These are phyloP conservation scores for Rana temporaria DNA, from an alignment of 2,113 vertebrate genomes.

Conservation along the genomic window DNA sequence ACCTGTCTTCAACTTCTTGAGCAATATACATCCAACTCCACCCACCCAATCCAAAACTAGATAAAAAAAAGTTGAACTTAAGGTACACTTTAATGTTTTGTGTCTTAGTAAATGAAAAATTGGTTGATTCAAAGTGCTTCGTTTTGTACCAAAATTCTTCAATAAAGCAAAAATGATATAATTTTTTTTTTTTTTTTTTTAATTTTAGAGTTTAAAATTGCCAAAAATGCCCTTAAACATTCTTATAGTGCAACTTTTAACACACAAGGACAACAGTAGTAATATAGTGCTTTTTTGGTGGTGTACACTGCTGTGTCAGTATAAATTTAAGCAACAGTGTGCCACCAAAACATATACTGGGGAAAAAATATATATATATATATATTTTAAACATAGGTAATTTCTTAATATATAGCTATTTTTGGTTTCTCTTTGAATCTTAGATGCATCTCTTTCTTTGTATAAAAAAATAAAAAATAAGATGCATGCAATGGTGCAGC, in stretches of 20 bases:
- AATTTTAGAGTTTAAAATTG: background rate
- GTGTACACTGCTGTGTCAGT: background rate
- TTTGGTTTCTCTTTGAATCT: background rate
- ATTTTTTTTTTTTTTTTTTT: background rate
- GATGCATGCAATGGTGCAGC: background rate
- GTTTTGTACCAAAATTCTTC: background rate
- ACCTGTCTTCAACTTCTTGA: no score
- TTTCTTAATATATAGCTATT: background rate
- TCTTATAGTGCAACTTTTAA: slow-evolving; percentile 15
- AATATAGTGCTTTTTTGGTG: slow-evolving; percentile 5
- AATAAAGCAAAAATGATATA: background rate
- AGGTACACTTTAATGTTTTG: background rate
- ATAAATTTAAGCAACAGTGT: background rate
- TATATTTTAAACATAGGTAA: background rate
- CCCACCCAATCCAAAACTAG: no score
- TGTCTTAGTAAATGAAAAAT: background rate
- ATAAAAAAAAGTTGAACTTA: no score
- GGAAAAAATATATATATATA: background rate
- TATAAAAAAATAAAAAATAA: background rate
- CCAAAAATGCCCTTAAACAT: background rate
- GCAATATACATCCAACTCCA: no score
- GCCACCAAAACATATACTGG: background rate
- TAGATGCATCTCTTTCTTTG: background rate
- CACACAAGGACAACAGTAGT: background rate
- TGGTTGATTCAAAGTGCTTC: background rate